Evolutionary conservation across 2,888 invertebrate genomes (phyloP).

Genomic region (Acrobasis repandana): DNA sequence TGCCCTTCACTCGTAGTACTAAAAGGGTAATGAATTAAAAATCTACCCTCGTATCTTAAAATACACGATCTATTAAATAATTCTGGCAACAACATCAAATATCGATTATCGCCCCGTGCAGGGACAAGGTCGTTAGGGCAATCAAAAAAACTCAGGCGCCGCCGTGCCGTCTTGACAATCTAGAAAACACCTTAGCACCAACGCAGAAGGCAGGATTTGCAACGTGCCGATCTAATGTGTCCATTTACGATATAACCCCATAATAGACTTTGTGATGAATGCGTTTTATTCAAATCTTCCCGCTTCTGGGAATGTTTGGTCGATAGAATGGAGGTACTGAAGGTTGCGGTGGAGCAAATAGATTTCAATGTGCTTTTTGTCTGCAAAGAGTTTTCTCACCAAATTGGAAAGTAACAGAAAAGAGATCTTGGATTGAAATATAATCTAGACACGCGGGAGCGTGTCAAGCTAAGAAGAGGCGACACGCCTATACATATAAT

Average conservation of each 20-base stretch:
- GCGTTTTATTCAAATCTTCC: constrained; percentile 29
- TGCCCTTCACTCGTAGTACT: not conserved
- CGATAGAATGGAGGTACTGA: not conserved
- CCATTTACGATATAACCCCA: constrained; percentile 30
- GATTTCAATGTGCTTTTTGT: not conserved
- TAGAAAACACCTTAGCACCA: constrained; percentile 39
- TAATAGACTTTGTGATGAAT: constrained; percentile 22
- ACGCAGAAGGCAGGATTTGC: constrained; percentile 36
- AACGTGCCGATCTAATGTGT: constrained; percentile 25
- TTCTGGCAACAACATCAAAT: constrained; percentile 42
- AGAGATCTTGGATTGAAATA: not conserved
- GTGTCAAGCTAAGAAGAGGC: too few species aligned
- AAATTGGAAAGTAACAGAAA: not conserved
- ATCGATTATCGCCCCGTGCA: constrained; percentile 52
- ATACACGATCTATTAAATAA: constrained; percentile 27
- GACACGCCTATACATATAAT: too few species aligned
- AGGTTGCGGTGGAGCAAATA: not conserved
- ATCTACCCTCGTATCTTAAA: not conserved
- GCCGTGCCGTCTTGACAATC: constrained; percentile 25
- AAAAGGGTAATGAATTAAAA: not conserved
- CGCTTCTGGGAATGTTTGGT: not conserved
- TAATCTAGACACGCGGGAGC: too few species aligned
- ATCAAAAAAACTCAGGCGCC: constrained; percentile 36
- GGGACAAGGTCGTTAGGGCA: constrained; percentile 49
- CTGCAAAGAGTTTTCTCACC: not conserved